Evolutionary conservation across 64 coral and sea anemone species (phyloP).

Genomic region (Platygyra sinensis): DNA sequence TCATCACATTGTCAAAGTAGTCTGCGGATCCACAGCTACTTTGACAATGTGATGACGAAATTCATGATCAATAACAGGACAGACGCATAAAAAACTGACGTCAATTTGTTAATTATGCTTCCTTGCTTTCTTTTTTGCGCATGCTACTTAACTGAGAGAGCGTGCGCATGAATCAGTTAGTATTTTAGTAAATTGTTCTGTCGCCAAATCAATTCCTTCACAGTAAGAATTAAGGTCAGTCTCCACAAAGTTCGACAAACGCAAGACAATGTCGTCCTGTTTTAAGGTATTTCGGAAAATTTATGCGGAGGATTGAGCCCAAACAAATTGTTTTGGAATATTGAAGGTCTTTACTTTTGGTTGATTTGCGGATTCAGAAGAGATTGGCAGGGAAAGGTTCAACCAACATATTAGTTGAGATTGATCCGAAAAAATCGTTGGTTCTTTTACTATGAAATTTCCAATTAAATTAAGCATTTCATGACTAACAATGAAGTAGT

Average conservation of each 20-base stretch:
- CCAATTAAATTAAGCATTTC: too few relatives aligned
- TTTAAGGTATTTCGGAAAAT: not conserved
- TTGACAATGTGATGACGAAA: too few relatives aligned
- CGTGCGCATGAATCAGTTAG: not conserved
- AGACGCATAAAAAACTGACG: too few relatives aligned
- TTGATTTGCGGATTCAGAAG: not conserved
- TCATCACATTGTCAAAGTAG: too few relatives aligned
- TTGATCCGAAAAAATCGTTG: too few relatives aligned
- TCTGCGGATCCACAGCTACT: too few relatives aligned
- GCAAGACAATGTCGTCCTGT: not conserved
- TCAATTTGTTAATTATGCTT: too few relatives aligned
- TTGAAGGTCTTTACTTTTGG: not conserved
- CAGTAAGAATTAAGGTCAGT: not conserved
- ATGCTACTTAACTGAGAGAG: slow-evolving; percentile 12
- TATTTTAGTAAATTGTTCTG: slow-evolving; percentile 25
- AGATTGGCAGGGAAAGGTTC: not conserved
- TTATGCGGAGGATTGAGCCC: slow-evolving; percentile 24
- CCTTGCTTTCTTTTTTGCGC: not conserved
- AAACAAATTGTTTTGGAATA: slow-evolving; percentile 43
- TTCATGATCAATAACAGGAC: too few relatives aligned
- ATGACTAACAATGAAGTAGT: too few relatives aligned
- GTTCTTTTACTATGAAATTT: too few relatives aligned
- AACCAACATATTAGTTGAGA: not conserved
- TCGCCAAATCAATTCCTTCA: slow-evolving; percentile 27
- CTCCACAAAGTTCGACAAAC: not conserved